A percentile compares a stretch with the other conserved stretches of the same genome.
Evolutionary conservation across 1,140 invertebrate genomes (phyloP).

Genomic region (Euborellia annulipes): DNA sequence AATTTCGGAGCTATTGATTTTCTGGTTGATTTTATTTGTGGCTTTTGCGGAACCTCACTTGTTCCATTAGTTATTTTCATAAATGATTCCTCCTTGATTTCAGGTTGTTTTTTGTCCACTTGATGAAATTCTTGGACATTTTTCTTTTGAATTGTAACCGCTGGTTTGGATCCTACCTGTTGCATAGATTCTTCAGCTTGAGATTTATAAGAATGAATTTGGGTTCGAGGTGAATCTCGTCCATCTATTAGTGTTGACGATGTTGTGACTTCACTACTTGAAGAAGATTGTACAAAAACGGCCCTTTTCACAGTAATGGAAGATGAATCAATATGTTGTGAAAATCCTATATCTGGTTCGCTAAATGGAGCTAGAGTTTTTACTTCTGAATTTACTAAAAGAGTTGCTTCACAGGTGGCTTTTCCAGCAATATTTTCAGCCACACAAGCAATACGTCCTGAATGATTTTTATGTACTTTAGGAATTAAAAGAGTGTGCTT

Average conservation of each 20-base stretch:
- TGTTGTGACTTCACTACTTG: constrained; percentile 19
- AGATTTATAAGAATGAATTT: constrained; percentile 20
- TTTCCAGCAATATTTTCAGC: constrained; percentile 61
- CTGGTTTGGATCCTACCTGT: constrained; percentile 21
- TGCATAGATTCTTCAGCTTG: constrained; percentile 22
- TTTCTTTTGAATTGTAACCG: constrained; percentile 8
- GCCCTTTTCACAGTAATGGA: constrained; percentile 28
- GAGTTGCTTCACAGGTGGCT: constrained; percentile 41
- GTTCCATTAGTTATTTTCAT: constrained; percentile 5
- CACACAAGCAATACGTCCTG: constrained; percentile 51
- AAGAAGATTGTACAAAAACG: constrained; percentile 27
- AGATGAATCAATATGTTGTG: constrained; percentile 17
- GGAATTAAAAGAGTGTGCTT: constrained; percentile 50
- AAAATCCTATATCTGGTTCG: background rate
- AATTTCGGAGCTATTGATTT: constrained; percentile 48
- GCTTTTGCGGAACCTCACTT: background rate
- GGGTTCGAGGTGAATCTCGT: background rate
- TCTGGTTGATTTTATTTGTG: constrained; percentile 29
- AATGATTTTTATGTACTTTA: constrained; percentile 34
- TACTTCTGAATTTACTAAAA: constrained; percentile 33
- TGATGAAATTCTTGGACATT: constrained; percentile 21
- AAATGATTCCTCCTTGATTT: constrained; percentile 19
- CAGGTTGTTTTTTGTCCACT: constrained; percentile 23
- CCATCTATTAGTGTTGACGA: constrained; percentile 1
- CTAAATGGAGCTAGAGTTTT: constrained; percentile 1